Conservation (phyloP, 1,140 invertebrate genomes). For the Babylonia areolata region DNA sequence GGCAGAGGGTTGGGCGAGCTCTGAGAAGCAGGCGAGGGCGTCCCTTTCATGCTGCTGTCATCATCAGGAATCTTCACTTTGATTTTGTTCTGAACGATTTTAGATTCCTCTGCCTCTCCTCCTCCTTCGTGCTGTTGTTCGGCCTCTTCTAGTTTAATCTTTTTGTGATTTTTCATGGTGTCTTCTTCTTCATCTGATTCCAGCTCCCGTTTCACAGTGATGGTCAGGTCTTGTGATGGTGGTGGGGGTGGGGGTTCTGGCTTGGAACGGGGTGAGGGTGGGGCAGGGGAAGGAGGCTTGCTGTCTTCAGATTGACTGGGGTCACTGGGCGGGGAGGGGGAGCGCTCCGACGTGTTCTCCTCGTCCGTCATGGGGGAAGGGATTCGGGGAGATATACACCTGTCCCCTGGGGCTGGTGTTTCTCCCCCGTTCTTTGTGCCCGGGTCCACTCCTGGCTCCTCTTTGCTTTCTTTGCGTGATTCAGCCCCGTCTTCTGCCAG, state of each 20-base stretch:
- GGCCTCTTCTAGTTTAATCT: slow-evolving; percentile 8
- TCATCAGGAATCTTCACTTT: slow-evolving; percentile 14
- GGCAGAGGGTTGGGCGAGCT: neutral
- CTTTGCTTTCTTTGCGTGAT: neutral
- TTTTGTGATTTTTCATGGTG: neutral
- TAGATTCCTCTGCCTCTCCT: neutral
- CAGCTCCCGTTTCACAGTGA: neutral
- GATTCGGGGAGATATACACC: neutral
- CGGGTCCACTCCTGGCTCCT: neutral
- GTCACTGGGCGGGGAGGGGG: slow-evolving; percentile 11
- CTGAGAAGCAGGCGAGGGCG: neutral
- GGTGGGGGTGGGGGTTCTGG: neutral
- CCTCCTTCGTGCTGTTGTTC: neutral
- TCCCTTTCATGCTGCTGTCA: neutral
- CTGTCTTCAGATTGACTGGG: slow-evolving; percentile 26
- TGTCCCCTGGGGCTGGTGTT: too few species aligned
- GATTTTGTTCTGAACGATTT: slow-evolving; percentile 8
- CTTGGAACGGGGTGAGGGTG: neutral
- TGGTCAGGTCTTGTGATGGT: neutral
- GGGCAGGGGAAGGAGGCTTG: slow-evolving; percentile 11
- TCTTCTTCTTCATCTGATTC: neutral
- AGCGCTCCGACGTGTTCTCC: slow-evolving; percentile 22
- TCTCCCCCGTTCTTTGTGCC: too few species aligned
- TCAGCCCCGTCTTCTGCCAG: neutral
- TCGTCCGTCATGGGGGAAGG: slow-evolving; percentile 23